Evolutionary conservation across 2,888 invertebrate species (phyloP).

Genomic region (Blomia tropicalis): DNA sequence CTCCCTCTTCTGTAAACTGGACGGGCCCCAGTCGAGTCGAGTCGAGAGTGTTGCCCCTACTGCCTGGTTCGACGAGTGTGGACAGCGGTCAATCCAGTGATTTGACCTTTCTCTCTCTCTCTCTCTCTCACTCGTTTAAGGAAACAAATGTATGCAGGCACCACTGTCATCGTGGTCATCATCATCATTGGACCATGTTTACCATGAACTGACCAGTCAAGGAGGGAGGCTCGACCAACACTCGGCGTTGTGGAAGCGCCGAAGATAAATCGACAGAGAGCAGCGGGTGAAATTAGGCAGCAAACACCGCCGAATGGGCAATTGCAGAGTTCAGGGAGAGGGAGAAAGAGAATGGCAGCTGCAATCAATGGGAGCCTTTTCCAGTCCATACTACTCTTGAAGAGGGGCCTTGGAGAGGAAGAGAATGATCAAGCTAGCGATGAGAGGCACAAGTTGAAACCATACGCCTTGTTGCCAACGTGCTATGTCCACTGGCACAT

Average conservation of each 20-base stretch:
- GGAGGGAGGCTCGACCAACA: background rate
- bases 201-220: background rate
- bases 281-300: slow-evolving; percentile 7
- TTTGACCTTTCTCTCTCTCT: too few relatives aligned
- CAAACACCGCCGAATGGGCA: background rate
- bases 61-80: too few relatives aligned
- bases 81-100: too few relatives aligned
- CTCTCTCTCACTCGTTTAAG: too few relatives aligned
- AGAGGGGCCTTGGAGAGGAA: slow-evolving; percentile 1
- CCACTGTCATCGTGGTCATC: too few relatives aligned
- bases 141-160: too few relatives aligned
- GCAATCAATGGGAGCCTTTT: background rate
- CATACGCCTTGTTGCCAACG: background rate
- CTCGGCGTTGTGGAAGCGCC: slow-evolving; percentile 11
- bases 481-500: too few relatives aligned
- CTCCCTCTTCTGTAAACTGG: too few relatives aligned
- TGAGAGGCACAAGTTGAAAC: background rate
- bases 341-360: background rate
- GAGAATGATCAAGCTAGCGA: background rate
- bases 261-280: slow-evolving; percentile 11
- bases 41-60: too few relatives aligned
- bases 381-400: too few relatives aligned
- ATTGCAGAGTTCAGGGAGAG: background rate
- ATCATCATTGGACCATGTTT: background rate
- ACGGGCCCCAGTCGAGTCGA: too few relatives aligned